Evolutionary conservation across 2,797 vertebrate genomes (phyloP).

Genomic region (Clarias platycephalus): DNA sequence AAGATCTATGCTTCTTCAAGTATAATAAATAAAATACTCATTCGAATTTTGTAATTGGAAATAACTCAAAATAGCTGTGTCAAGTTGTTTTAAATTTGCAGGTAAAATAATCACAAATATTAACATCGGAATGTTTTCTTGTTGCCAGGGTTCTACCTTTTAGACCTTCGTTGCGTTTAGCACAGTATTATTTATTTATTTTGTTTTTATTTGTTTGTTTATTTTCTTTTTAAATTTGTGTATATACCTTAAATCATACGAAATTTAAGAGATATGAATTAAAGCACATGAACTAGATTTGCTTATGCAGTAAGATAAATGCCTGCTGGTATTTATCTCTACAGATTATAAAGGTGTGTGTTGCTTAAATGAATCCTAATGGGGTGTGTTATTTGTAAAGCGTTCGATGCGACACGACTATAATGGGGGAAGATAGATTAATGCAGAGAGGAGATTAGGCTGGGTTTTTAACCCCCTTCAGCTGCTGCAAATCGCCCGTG

Average conservation of each 20-base stretch:
- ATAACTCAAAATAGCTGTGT: not conserved
- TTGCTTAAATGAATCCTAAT: constrained; percentile 51
- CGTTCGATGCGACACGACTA: constrained; percentile 69
- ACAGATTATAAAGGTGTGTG: not conserved
- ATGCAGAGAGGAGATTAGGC: constrained; percentile 70
- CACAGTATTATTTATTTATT: not conserved
- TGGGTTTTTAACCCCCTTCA: constrained; percentile 25
- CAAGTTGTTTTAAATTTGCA: not conserved
- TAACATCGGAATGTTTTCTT: not conserved
- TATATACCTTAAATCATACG: not conserved
- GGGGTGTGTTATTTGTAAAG: constrained; percentile 74
- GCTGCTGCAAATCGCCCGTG: constrained; percentile 73
- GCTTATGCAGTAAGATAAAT: not conserved
- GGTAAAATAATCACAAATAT: not conserved
- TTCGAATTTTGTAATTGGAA: not conserved
- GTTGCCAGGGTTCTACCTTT: not conserved
- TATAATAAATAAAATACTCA: not conserved
- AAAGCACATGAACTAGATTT: not conserved
- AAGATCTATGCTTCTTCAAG: not conserved
- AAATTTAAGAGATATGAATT: not conserved
- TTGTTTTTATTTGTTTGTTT: too few species aligned
- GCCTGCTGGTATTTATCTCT: constrained; percentile 3
- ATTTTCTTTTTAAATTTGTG: not conserved
- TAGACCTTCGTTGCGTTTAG: not conserved
- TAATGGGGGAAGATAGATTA: constrained; percentile 73